Conservation (phyloP, 2,888 invertebrate species). For the Sminthurinus aureus region DNA sequence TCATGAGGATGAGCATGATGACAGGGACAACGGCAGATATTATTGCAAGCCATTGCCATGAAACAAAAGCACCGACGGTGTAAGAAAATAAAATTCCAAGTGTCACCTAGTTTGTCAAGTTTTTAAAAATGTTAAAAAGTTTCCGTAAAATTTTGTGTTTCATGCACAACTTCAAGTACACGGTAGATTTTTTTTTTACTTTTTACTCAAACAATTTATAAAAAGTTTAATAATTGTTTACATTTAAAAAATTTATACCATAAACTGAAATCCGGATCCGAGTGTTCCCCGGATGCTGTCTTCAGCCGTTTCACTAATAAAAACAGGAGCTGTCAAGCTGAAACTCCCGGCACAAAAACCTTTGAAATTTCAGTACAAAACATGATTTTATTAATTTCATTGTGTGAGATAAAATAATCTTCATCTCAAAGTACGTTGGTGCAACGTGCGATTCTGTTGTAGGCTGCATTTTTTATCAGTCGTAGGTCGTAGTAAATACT, state of each 20-base stretch:
- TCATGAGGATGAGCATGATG: conserved; percentile 67
- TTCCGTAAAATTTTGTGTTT: too few relatives aligned
- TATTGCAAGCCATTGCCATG: conserved; percentile 71
- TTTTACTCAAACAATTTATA: too few relatives aligned
- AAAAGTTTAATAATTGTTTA: too few relatives aligned
- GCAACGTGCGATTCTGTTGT: too few relatives aligned
- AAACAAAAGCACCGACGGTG: conserved; percentile 70
- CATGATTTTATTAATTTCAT: neutral
- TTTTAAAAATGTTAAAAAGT: too few relatives aligned
- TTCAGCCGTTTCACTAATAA: conserved; percentile 85
- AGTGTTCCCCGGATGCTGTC: conserved; percentile 72
- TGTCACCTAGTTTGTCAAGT: too few relatives aligned
- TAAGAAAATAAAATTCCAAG: conserved; percentile 48
- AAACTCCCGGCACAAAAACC: conserved; percentile 82
- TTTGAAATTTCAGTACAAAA: neutral
- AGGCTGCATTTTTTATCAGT: too few relatives aligned
- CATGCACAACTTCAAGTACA: too few relatives aligned
- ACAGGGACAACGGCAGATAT: conserved; percentile 72
- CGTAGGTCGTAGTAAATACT: too few relatives aligned
- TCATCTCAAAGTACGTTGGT: neutral
- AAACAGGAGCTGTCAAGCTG: conserved; percentile 84
- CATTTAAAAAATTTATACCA: conserved; percentile 64
- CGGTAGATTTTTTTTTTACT: too few relatives aligned
- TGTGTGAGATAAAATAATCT: neutral
- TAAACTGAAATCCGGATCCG: conserved; percentile 81